Base-by-base conservation (phyloP, 2,113 vertebrate species). In the Procavia capensis region DNA sequence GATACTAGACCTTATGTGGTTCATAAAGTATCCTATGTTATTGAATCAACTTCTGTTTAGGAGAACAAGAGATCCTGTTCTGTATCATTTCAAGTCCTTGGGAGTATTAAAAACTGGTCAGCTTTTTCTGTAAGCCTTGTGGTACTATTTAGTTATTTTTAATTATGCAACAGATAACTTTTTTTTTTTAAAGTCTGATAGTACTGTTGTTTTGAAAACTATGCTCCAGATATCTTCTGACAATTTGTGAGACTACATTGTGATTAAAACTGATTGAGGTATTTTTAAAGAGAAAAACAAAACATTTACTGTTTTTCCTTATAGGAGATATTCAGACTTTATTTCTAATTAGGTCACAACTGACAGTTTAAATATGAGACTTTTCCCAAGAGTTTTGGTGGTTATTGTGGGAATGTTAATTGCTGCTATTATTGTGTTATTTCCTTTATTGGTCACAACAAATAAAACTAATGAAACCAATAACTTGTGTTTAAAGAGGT, bases 81-180 rank as follows among this genome's bases (percentile, higher is more conserved):
- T 80, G 43, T 72, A 45, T 91, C 39, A 64, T 64, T 95, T 95
- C 39, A 85, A 72, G 39, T 74, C 27, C 88, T 82, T 76, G 31
- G 76, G 88, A 92, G 16, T 78, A 83, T 79, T 96, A 68, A 70
- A 93, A 78, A 83, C 86, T 85, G 76, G 76, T 92, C 90, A 94
- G 25, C 14, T 24, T n/a, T 82, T 59, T 68, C 72, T 93, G 9
- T 13, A 41, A n/a, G 59, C 20, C n/a, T 25, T 1, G 6, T 14
- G 72, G 24, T 43, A 19, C 72, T 70, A 70, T 36, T n/a, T n/a
- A n/a, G n/a, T n/a, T n/a, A n/a, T 68, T 47, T 31, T 47, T 85
- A 50, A 50, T 13, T 50, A 50, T 50, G 47, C 47, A 8, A 8
- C 47, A 50, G 47, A 50, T 50, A 94, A 29, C 14, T 27, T 31